A percentile compares a stretch with the other conserved stretches of the same genome.
Conservation (phyloP, 2,797 vertebrate genomes). For the Distichodus sexfasciatus region DNA sequence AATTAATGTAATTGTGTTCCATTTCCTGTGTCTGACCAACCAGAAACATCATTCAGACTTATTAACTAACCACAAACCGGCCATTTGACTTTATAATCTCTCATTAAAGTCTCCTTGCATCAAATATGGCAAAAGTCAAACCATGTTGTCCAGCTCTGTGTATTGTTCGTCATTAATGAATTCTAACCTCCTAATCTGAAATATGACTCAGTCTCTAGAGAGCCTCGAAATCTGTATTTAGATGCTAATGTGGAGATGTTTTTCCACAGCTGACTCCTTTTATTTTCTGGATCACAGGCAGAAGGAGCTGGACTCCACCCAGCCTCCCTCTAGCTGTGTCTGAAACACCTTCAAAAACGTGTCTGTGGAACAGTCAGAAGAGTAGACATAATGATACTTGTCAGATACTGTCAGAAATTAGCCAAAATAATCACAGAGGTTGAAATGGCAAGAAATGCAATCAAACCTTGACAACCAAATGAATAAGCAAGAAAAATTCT, state of each 20-base stretch:
- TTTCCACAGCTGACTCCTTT: slow-evolving; percentile 33
- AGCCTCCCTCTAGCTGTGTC: slow-evolving; percentile 54
- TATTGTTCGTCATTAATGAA: slow-evolving; percentile 8
- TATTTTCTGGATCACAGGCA: slow-evolving; percentile 30
- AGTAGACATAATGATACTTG: not conserved
- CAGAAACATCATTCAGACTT: not conserved
- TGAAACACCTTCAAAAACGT: slow-evolving; percentile 60
- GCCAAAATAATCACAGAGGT: not conserved
- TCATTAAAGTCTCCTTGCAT: not conserved
- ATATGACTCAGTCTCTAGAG: not conserved
- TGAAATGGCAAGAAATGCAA: not conserved
- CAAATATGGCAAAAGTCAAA: not conserved
- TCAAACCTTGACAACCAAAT: not conserved
- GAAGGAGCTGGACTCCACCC: slow-evolving; percentile 45
- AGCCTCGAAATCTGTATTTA: slow-evolving; percentile 26
- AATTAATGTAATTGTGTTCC: not conserved
- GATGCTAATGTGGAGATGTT: slow-evolving; percentile 44
- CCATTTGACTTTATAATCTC: slow-evolving; percentile 12
- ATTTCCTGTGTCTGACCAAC: not conserved
- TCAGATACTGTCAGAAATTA: slow-evolving; percentile 7
- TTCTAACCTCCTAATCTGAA: not conserved
- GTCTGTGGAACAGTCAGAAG: slow-evolving; percentile 65
- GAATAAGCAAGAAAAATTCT: too few species aligned
- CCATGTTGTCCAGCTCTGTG: slow-evolving; percentile 4
- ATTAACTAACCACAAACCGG: not conserved